These are phyloP conservation scores for Lepidocyrtoides sp. DNA, from an alignment of 2,888 invertebrate species.

Conservation along the genomic window DNA sequence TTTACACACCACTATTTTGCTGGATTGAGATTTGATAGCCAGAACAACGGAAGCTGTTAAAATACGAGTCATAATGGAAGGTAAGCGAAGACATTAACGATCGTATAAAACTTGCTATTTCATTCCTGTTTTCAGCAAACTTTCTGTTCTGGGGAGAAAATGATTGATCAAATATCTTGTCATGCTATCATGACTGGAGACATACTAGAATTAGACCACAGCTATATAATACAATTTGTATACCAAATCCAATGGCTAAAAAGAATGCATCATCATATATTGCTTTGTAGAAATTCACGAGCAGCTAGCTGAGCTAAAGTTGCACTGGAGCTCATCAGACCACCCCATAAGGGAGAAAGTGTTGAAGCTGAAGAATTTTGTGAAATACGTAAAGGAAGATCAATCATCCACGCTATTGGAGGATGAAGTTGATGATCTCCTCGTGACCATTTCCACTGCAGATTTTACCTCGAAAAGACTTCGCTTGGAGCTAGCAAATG, in stretches of 20 bases:
- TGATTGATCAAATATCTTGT: background rate
- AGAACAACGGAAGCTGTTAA: constrained; percentile 1
- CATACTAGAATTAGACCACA: no score
- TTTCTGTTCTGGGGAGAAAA: background rate
- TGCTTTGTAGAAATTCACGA: constrained; percentile 61
- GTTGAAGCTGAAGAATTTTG: constrained; percentile 64
- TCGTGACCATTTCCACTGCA: constrained; percentile 69
- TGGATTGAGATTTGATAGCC: no score
- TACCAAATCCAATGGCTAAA: background rate
- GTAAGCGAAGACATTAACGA: constrained; percentile 50
- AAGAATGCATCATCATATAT: background rate
- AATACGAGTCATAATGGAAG: constrained; percentile 61
- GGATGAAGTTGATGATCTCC: constrained; percentile 76
- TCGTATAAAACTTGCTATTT: background rate
- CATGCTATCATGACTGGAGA: no score
- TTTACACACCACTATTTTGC: no score
- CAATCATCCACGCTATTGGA: constrained; percentile 64
- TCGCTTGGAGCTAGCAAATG: constrained; percentile 72
- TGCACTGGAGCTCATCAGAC: constrained; percentile 73
- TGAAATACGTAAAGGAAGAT: constrained; percentile 58
- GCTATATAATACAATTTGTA: background rate
- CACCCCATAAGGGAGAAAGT: constrained; percentile 69
- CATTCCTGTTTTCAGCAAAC: background rate
- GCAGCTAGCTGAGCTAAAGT: constrained; percentile 60
- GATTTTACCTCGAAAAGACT: constrained; percentile 76